Evolutionary conservation across 1,140 invertebrate species (phyloP).

Genomic region (Zaprionus tsacasi): DNA sequence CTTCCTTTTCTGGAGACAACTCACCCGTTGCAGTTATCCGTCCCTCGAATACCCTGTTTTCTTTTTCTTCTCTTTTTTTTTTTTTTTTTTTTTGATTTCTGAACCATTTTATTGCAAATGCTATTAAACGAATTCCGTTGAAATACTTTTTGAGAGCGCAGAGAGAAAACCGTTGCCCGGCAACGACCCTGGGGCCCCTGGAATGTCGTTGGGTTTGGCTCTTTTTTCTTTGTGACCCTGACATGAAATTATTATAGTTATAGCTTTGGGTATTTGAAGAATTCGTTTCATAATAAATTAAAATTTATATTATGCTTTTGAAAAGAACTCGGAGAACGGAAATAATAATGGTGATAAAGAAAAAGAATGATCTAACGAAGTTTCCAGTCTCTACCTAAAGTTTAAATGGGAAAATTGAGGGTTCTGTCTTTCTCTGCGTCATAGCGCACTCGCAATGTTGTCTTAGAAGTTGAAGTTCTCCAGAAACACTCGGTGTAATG

Average conservation of each 20-base stretch:
- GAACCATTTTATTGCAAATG: slow-evolving; percentile 47
- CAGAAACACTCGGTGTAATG: neutral
- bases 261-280: slow-evolving; percentile 30
- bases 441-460: neutral
- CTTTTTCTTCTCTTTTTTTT: neutral
- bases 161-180: slow-evolving; percentile 32
- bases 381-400: neutral
- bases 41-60: slow-evolving; percentile 9
- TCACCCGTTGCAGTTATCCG: slow-evolving; percentile 52
- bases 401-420: neutral
- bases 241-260: slow-evolving; percentile 49
- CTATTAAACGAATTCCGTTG: slow-evolving; percentile 52
- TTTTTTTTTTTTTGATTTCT: neutral
- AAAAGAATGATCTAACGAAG: neutral
- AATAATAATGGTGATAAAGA: slow-evolving; percentile 3
- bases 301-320: neutral
- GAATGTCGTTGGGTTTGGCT: slow-evolving; percentile 36
- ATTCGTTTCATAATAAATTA: slow-evolving; percentile 29
- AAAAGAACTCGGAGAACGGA: neutral
- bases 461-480: slow-evolving; percentile 2
- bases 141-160: slow-evolving; percentile 41
- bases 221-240: slow-evolving; percentile 29
- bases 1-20: neutral
- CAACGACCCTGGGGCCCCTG: slow-evolving; percentile 17
- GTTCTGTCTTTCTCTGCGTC: neutral